Percentiles rank a stretch among this genome's conserved stretches.
phyloP scores from a whole-genome alignment of 1,140 invertebrate species.

The Acromyrmex echinatior region DNA sequence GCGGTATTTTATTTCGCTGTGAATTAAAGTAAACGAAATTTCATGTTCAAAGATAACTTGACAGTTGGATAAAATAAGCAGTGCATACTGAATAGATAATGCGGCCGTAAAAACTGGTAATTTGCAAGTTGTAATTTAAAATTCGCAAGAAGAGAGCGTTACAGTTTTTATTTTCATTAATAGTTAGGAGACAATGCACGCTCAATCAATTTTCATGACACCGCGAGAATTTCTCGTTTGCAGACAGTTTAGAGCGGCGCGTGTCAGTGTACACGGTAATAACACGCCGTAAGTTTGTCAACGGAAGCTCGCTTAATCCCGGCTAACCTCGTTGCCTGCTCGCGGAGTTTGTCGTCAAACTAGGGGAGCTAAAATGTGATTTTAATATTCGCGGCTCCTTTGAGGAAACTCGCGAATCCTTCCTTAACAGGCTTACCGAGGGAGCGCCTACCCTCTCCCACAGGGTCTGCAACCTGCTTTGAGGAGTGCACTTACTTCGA shows the following conservation, averaged over 20 bases:
- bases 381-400: constrained; percentile 84
- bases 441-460: constrained; percentile 63
- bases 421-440: constrained; percentile 81
- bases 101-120: constrained; percentile 11
- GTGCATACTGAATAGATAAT: neutral
- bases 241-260: constrained; percentile 62
- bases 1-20: neutral
- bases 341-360: constrained; percentile 77
- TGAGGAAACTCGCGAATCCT: constrained; percentile 80
- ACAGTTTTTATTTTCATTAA: neutral
- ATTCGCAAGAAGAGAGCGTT: neutral
- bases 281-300: constrained; percentile 66
- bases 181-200: neutral
- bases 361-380: constrained; percentile 81
- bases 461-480: constrained; percentile 77
- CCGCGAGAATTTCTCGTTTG: constrained; percentile 64
- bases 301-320: constrained; percentile 79
- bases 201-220: constrained; percentile 40
- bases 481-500: constrained; percentile 77
- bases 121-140: constrained; percentile 3
- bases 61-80: neutral
- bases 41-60: neutral
- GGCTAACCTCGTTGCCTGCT: constrained; percentile 77
- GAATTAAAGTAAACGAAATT: constrained; percentile 34
- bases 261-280: constrained; percentile 55